These are phyloP conservation scores for Cephalopholis sonnerati DNA, from an alignment of 2,113 vertebrate genomes.

Conservation along the genomic window DNA sequence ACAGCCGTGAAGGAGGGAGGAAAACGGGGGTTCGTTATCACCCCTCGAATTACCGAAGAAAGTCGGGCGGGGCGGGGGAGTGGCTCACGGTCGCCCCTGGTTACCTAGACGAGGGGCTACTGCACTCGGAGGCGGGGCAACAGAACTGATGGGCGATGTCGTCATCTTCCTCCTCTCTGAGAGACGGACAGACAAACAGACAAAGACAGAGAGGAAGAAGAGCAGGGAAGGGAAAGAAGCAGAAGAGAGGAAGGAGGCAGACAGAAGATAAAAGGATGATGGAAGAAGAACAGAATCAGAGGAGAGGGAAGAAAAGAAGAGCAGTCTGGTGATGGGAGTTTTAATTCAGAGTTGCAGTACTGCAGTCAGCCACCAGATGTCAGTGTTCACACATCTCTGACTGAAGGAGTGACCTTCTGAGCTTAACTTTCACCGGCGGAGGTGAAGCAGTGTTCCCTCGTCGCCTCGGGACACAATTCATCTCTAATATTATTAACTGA, in stretches of 20 bases:
- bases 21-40: neutral
- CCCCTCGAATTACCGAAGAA: constrained; percentile 39
- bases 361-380: constrained; percentile 44
- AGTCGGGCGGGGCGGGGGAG: constrained; percentile 27
- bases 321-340: neutral
- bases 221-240: neutral
- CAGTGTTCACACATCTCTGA: constrained; percentile 6
- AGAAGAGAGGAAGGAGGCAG: neutral
- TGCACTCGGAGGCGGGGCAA: constrained; percentile 93
- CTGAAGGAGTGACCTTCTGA: constrained; percentile 13
- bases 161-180: constrained; percentile 91
- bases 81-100: constrained; percentile 81
- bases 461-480: neutral
- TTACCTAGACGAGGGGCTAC: constrained; percentile 94
- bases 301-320: constrained; percentile 12
- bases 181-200: constrained; percentile 69
- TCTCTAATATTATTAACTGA: constrained; percentile 25
- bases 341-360: neutral
- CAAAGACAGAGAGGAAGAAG: constrained; percentile 7
- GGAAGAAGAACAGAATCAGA: constrained; percentile 5
- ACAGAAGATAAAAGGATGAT: neutral
- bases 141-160: constrained; percentile 95
- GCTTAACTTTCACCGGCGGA: neutral
- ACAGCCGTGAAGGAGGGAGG: constrained; percentile 29
- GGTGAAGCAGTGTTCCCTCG: constrained; percentile 45